A percentile compares a stretch with the other conserved stretches of the same genome.
Evolutionary conservation across 1,140 invertebrate species (phyloP).

Genomic region (Anoplophora glabripennis): DNA sequence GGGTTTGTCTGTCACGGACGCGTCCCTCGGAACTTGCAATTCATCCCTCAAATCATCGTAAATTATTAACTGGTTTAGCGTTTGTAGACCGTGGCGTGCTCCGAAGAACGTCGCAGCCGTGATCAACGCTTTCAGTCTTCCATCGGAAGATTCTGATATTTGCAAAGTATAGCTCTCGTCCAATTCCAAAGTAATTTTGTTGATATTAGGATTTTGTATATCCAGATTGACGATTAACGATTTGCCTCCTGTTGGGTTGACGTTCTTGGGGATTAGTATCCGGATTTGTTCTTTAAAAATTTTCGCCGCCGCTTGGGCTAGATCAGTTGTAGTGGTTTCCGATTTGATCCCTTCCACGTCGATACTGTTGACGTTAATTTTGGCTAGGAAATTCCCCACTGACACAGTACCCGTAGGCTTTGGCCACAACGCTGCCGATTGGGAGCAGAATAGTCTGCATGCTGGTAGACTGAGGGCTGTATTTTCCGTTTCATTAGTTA

Average conservation of each 20-base stretch:
- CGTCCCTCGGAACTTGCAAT: constrained; percentile 59
- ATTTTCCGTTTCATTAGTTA: constrained; percentile 51
- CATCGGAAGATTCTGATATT: constrained; percentile 49
- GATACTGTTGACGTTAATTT: constrained; percentile 61
- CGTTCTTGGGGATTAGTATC: constrained; percentile 10
- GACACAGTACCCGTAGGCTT: constrained; percentile 63
- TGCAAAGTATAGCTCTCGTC: constrained; percentile 67
- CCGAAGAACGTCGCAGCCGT: constrained; percentile 68
- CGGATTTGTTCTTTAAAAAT: constrained; percentile 43
- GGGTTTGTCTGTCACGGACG: constrained; percentile 65
- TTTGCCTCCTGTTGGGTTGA: constrained; percentile 34
- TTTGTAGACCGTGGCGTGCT: constrained; percentile 73
- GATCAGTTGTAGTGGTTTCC: constrained; percentile 47
- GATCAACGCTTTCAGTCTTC: constrained; percentile 60
- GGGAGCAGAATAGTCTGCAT: constrained; percentile 61
- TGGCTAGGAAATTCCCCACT: constrained; percentile 57
- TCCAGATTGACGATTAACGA: constrained; percentile 41
- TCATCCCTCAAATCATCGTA: constrained; percentile 63
- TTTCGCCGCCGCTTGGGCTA: constrained; percentile 49
- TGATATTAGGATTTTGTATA: constrained; percentile 36
- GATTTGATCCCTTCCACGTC: constrained; percentile 47
- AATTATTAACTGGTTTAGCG: constrained; percentile 71
- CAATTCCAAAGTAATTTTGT: constrained; percentile 56
- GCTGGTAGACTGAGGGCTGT: constrained; percentile 58
- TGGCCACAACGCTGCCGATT: constrained; percentile 67